These are phyloP conservation scores for Eubasilissa splendida DNA, from an alignment of 2,888 invertebrate genomes.

Conservation along the genomic window DNA sequence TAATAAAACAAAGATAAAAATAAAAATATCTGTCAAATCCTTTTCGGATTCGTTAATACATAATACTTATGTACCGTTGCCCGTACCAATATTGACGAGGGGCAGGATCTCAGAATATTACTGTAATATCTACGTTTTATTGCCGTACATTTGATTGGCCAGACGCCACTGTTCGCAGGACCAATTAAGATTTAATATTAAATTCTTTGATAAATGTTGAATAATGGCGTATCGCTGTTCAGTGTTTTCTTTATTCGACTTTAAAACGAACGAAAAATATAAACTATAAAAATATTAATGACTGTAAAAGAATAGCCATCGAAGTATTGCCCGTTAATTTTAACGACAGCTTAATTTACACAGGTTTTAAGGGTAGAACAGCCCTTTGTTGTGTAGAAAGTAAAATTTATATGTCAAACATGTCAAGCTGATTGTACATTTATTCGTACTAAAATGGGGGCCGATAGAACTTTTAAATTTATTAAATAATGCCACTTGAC, in stretches of 20 bases:
- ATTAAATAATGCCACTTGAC: too few species aligned
- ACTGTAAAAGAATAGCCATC: not conserved
- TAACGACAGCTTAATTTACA: not conserved
- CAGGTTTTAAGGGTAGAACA: not conserved
- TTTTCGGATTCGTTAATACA: too few species aligned
- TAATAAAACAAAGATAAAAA: too few species aligned
- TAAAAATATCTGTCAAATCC: too few species aligned
- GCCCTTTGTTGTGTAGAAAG: too few species aligned
- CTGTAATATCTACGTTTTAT: not conserved
- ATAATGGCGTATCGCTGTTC: constrained; percentile 24
- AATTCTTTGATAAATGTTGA: constrained; percentile 28
- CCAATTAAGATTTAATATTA: constrained; percentile 36
- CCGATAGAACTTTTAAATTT: too few species aligned
- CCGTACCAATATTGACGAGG: not conserved
- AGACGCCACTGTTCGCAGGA: not conserved
- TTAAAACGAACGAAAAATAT: constrained; percentile 12
- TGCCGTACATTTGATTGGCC: too few species aligned
- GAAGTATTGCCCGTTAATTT: constrained; percentile 20
- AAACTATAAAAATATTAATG: constrained; percentile 8
- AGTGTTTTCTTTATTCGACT: not conserved
- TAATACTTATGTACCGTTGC: too few species aligned
- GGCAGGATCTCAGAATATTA: not conserved
- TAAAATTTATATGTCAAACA: not conserved
- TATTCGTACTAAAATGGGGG: too few species aligned
- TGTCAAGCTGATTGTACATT: not conserved